phyloP scores from a whole-genome alignment of 2,888 invertebrate species.

The Sisyra terminalis region DNA sequence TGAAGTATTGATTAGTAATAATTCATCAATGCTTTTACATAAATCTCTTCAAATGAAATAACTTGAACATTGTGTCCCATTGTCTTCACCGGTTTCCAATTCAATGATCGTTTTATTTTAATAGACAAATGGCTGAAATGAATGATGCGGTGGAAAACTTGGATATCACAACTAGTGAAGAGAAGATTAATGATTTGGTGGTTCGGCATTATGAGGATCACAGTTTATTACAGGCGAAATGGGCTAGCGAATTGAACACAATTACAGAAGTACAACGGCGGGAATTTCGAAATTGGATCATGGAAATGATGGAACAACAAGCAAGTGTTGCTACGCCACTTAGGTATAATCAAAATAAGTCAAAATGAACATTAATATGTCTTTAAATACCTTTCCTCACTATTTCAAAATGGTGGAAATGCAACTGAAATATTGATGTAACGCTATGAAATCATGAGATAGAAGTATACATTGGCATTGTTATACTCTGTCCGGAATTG shows the following conservation, averaged over 20 bases:
- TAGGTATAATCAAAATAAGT: background rate
- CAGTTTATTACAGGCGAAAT: constrained; percentile 67
- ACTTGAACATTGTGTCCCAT: too few species aligned
- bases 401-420: too few species aligned
- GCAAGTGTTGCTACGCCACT: background rate
- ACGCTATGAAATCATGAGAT: too few species aligned
- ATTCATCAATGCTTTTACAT: too few species aligned
- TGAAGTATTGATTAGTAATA: too few species aligned
- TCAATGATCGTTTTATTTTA: constrained; percentile 12
- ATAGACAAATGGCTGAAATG: constrained; percentile 78
- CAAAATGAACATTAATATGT: constrained; percentile 1
- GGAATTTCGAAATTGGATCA: constrained; percentile 81
- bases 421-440: too few species aligned
- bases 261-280: constrained; percentile 70
- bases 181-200: constrained; percentile 71
- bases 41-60: too few species aligned
- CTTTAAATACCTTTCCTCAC: constrained; percentile 4
- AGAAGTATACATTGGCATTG: too few species aligned
- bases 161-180: constrained; percentile 62
- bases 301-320: constrained; percentile 57
- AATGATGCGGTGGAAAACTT: constrained; percentile 64
- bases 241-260: constrained; percentile 72
- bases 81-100: too few species aligned
- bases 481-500: too few species aligned
- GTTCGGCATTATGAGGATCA: constrained; percentile 69